A percentile compares a stretch with the other conserved stretches of the same genome.
Evolutionary conservation across 2,113 vertebrate genomes (phyloP).

Genomic region (Glaucomys volans): DNA sequence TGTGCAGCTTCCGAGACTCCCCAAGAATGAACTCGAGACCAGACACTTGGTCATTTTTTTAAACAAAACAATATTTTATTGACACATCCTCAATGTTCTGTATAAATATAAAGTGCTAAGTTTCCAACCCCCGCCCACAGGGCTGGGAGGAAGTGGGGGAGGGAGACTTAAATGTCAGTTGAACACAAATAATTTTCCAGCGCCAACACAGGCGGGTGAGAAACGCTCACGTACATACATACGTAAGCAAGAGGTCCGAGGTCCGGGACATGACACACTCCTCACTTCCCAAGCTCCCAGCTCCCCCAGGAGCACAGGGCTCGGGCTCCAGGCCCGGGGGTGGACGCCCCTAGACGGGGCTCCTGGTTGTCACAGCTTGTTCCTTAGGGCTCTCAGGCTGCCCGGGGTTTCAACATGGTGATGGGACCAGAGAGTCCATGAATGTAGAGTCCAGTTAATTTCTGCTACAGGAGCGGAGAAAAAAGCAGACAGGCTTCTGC

Average conservation of each 20-base stretch:
- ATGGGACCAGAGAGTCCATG: background rate
- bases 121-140: constrained; percentile 63
- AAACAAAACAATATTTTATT: constrained; percentile 82
- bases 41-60: constrained; percentile 32
- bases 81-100: constrained; percentile 50
- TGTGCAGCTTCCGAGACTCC: background rate
- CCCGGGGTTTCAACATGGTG: background rate
- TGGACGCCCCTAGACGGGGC: background rate
- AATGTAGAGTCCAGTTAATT: constrained; percentile 39
- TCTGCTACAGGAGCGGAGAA: background rate
- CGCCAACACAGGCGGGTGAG: background rate
- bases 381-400: background rate
- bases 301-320: background rate
- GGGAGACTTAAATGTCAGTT: constrained; percentile 69
- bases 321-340: background rate
- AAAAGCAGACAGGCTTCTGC: background rate
- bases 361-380: constrained; percentile 75
- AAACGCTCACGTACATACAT: background rate
- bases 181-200: constrained; percentile 70
- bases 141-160: constrained; percentile 70
- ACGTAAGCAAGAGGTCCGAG: background rate
- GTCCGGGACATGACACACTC: background rate
- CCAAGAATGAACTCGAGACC: background rate
- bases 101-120: constrained; percentile 87
- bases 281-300: background rate